Percentiles rank a stretch among this genome's conserved stretches.
These are phyloP conservation scores for Tyto alba DNA, from an alignment of 2,113 vertebrate genomes.

Conservation along the genomic window DNA sequence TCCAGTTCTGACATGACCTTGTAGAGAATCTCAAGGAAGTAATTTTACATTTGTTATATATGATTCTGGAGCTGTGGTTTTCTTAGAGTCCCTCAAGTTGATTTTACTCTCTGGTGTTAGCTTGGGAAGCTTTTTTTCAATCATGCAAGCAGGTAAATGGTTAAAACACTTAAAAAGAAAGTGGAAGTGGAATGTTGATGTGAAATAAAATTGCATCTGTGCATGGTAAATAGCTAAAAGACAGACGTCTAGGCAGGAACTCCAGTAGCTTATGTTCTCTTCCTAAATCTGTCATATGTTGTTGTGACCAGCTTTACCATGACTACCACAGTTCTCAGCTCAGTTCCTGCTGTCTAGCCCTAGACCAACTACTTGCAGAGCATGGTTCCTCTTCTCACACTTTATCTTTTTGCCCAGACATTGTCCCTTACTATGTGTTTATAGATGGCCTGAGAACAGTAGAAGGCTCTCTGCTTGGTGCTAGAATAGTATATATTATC, in stretches of 20 bases:
- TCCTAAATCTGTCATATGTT: not conserved
- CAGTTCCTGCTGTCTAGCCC: not conserved
- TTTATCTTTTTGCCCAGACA: not conserved
- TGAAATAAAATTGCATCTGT: not conserved
- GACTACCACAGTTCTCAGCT: not conserved
- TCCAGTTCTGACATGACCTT: not conserved
- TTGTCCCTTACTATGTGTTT: not conserved
- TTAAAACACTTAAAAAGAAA: not conserved
- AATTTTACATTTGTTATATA: not conserved
- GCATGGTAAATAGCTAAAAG: not conserved
- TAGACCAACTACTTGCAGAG: not conserved
- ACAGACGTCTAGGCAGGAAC: not conserved
- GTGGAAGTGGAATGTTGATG: not conserved
- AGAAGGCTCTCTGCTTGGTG: not conserved
- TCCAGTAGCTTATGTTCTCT: not conserved
- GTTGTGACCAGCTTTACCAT: fast-evolving
- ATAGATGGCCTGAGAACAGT: not conserved
- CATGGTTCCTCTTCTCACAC: not conserved
- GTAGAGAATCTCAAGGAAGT: not conserved
- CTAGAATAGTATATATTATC: not conserved
- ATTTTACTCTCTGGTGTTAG: not conserved
- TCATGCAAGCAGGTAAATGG: not conserved
- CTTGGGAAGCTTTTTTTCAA: not conserved
- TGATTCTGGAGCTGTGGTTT: not conserved
- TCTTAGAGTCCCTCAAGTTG: not conserved